Evolutionary conservation across 1,140 invertebrate genomes (phyloP).

Genomic region (Macrosteles quadrilineatus): DNA sequence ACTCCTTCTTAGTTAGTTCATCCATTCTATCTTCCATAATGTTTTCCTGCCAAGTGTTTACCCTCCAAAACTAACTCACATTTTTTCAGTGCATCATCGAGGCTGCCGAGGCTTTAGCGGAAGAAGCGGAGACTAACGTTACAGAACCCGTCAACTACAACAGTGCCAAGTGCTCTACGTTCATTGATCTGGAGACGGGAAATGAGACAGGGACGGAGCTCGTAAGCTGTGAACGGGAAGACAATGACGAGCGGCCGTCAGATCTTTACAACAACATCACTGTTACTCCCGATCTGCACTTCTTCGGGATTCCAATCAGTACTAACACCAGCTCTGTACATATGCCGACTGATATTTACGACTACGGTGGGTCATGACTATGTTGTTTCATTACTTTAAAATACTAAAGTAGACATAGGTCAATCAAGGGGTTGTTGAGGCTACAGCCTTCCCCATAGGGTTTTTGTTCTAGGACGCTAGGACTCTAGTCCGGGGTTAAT

Average conservation of each 20-base stretch:
- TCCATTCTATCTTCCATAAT: no score
- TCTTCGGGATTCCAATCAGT: conserved; percentile 83
- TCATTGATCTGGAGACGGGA: conserved; percentile 6
- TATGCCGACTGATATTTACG: conserved; percentile 92
- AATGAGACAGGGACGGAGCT: not conserved
- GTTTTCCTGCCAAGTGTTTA: no score
- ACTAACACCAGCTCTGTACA: conserved; percentile 84
- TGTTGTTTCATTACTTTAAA: no score
- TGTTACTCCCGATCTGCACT: conserved; percentile 73
- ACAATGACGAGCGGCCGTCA: not conserved
- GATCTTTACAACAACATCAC: conserved; percentile 51
- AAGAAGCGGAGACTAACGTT: conserved; percentile 55
- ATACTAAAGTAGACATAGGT: no score
- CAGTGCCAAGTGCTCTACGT: conserved; percentile 60
- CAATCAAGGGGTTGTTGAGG: no score
- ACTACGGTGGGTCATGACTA: no score
- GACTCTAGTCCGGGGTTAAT: no score
- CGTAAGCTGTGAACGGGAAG: not conserved
- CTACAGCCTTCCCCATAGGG: no score
- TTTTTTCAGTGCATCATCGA: conserved; percentile 73
- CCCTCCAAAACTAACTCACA: no score
- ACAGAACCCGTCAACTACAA: conserved; percentile 60
- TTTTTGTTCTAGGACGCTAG: no score
- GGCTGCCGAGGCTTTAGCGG: conserved; percentile 63
- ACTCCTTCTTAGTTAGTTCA: no score